These are phyloP conservation scores for Helarctos malayanus DNA, from an alignment of 2,797 vertebrate genomes.

Conservation along the genomic window DNA sequence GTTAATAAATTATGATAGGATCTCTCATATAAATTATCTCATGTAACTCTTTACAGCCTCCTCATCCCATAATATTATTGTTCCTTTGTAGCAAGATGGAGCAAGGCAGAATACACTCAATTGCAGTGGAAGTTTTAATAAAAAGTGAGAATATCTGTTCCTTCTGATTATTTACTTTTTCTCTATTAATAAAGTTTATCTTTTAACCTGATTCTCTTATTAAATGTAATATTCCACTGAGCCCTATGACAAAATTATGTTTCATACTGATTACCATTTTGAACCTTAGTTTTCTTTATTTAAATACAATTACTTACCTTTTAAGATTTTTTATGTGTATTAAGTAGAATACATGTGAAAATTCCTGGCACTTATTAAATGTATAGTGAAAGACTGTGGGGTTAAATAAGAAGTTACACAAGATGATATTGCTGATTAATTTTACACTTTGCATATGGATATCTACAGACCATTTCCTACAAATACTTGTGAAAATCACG, in stretches of 20 bases:
- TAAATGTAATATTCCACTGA: background rate
- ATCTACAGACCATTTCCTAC: background rate
- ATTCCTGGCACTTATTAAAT: background rate
- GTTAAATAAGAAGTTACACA: background rate
- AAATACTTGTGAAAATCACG: background rate
- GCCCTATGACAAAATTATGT: background rate
- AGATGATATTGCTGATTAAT: background rate
- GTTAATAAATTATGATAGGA: background rate
- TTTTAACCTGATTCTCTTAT: background rate
- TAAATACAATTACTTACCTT: background rate
- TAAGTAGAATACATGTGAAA: background rate
- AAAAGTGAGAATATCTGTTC: background rate
- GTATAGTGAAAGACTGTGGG: background rate
- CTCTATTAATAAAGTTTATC: background rate
- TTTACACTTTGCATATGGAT: background rate
- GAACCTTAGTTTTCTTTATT: background rate
- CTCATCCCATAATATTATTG: background rate
- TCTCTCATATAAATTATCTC: background rate
- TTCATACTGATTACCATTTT: background rate
- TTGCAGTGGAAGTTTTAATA: background rate
- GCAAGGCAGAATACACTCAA: background rate
- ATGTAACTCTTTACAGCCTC: background rate
- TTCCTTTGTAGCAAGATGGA: background rate
- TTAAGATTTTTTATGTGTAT: background rate
- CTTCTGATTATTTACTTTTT: background rate